These are phyloP conservation scores for Garrulus glandarius DNA, from an alignment of 2,797 vertebrate species.

Conservation along the genomic window DNA sequence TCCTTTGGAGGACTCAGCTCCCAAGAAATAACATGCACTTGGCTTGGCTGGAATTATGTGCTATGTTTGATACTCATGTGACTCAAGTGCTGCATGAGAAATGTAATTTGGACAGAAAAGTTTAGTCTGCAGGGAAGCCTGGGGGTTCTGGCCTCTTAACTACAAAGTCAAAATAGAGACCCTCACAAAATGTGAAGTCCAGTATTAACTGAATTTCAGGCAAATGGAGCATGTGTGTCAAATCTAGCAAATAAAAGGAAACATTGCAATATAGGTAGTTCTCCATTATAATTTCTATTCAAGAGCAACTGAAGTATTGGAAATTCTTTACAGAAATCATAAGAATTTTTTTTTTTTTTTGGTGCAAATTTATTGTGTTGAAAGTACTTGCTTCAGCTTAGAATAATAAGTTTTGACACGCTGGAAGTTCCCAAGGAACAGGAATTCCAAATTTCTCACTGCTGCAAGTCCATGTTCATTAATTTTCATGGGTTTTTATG, in stretches of 20 bases:
- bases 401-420: constrained; percentile 52
- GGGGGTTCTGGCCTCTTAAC: not conserved
- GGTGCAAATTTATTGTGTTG: constrained; percentile 16
- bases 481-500: constrained; percentile 51
- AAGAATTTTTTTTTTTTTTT: not conserved
- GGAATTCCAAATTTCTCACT: constrained; percentile 58
- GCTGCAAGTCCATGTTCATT: constrained; percentile 53
- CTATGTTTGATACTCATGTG: not conserved
- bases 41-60: not conserved
- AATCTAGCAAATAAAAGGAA: constrained; percentile 4
- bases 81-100: not conserved
- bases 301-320: not conserved
- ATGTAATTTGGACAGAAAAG: not conserved
- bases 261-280: not conserved
- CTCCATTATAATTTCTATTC: not conserved
- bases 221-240: not conserved
- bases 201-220: not conserved
- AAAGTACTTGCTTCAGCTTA: constrained; percentile 33
- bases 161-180: not conserved
- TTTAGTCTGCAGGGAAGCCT: not conserved
- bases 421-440: constrained; percentile 55
- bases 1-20: not conserved
- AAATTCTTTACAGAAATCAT: not conserved
- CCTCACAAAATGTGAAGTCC: not conserved
- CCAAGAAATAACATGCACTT: not conserved